Percentiles rank a stretch among this genome's conserved stretches.
phyloP scores from a whole-genome alignment of 2,888 invertebrate species.

The Mycalesis mineus region DNA sequence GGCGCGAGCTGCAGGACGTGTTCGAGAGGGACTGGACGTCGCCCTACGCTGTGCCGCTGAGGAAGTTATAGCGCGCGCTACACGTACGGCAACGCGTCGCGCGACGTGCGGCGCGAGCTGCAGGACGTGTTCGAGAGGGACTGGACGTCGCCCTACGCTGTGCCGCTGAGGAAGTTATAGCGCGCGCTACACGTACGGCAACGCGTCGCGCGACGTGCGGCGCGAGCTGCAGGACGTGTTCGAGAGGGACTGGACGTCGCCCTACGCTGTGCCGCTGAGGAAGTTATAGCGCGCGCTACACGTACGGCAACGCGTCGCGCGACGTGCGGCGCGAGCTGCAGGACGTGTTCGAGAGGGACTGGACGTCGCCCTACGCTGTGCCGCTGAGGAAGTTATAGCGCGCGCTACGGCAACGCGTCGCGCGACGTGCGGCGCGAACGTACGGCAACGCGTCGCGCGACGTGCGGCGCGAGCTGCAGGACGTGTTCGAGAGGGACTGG shows the following conservation, averaged over 20 bases:
- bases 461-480: constrained; percentile 87
- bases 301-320: constrained; percentile 61
- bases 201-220: too few relatives aligned
- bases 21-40: too few relatives aligned
- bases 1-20: too few relatives aligned
- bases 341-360: constrained; percentile 91
- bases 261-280: constrained; percentile 82
- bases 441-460: too few relatives aligned
- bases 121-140: too few relatives aligned
- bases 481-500: constrained; percentile 94
- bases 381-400: constrained; percentile 69
- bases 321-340: constrained; percentile 85
- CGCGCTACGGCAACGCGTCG: constrained; percentile 59
- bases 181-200: too few relatives aligned
- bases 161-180: constrained; percentile 71
- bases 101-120: too few relatives aligned
- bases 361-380: constrained; percentile 90
- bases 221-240: too few relatives aligned
- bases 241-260: constrained; percentile 94
- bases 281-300: constrained; percentile 53
- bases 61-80: constrained; percentile 52
- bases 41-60: constrained; percentile 82
- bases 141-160: constrained; percentile 92
- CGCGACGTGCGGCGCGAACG: constrained; percentile 81
- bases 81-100: too few relatives aligned